Evolutionary conservation across 1,140 invertebrate genomes (phyloP), one percentile per base, ranked within the genome.

Genomic region (Popillia japonica): DNA sequence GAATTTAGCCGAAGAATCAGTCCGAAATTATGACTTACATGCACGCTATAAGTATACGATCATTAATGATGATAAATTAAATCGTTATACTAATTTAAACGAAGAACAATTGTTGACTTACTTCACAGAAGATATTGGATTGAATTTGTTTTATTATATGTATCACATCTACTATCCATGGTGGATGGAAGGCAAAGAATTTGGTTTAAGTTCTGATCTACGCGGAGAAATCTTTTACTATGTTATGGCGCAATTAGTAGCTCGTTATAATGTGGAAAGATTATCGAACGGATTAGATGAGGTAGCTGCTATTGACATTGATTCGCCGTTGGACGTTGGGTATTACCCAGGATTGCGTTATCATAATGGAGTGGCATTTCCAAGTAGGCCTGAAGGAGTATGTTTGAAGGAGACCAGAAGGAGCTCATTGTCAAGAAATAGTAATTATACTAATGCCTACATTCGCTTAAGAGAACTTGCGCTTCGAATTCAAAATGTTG

Each of bases 101-200:
- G 86, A 83, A 10, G 85, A 87, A 83, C 88, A 90, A 77, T 86
- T 90, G 74, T 72, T 95, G 20, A 87, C 89, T 22, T 95, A 95
- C 84, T 95, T 92, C 88, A 92, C 92, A 0, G 91, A 95, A 79
- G 94, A 94, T 85, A 87, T 92, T 76, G 91, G 90, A 78, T 87
- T 94, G n/a, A 93, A 94, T 82, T 84, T 90, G 0, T 92, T 91
- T 81, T 93, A 94, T 85, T 91, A 90, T 82, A 92, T 92, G 81
- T 87, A 89, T 42, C 88, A 92, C 76, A 80, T 93, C 41, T 88
- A 90, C n/a, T 91, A 90, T 81, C 92, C 93, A 0, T 88, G 86
- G 86, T 92, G 90, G 89, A 87, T 93, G 75, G 87, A 86, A 80
- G 87, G 87, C 76, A 84, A 89, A 23, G 80, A 88, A n/a, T 88